Percentiles rank a stretch among this genome's conserved stretches.
Conservation (phyloP, 37 sponge, comb jelly and placozoan genomes). For the Cliona cf. orientalis region DNA sequence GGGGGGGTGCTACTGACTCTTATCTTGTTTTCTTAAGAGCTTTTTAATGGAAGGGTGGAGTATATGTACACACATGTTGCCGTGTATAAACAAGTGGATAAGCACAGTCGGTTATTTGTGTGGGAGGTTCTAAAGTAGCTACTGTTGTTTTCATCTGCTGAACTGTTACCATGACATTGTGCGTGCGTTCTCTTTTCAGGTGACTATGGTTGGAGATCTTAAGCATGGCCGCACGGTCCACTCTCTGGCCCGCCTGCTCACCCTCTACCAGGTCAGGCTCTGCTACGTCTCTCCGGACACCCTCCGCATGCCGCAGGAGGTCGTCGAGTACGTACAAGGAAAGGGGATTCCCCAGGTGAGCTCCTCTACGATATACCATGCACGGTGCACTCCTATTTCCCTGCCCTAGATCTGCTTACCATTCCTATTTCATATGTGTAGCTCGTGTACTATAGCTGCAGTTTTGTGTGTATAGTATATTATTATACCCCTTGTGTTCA, state of each 20-base stretch:
- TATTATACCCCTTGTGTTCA: not conserved
- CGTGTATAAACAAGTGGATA: not conserved
- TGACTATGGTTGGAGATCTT: constrained; percentile 98
- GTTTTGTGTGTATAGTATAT: not conserved
- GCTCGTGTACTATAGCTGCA: no score
- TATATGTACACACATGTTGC: not conserved
- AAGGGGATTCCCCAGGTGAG: constrained; percentile 82
- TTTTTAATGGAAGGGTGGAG: no score
- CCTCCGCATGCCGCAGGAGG: constrained; percentile 89
- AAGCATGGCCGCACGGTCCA: constrained; percentile 99
- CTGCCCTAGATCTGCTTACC: no score
- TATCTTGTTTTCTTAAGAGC: no score
- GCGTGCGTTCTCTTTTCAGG: constrained; percentile 40
- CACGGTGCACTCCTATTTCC: no score
- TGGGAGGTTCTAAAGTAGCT: not conserved
- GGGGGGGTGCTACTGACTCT: no score
- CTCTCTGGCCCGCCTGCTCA: constrained; percentile 93
- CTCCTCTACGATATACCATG: no score
- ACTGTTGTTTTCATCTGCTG: not conserved
- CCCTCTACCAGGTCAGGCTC: constrained; percentile 82
- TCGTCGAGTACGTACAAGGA: constrained; percentile 65
- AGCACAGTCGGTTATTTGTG: no score
- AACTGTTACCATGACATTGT: not conserved
- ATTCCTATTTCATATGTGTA: not conserved
- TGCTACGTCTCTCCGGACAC: constrained; percentile 88